Evolutionary conservation across 2,888 invertebrate species (phyloP).

Genomic region (Himalopsyche anomala): DNA sequence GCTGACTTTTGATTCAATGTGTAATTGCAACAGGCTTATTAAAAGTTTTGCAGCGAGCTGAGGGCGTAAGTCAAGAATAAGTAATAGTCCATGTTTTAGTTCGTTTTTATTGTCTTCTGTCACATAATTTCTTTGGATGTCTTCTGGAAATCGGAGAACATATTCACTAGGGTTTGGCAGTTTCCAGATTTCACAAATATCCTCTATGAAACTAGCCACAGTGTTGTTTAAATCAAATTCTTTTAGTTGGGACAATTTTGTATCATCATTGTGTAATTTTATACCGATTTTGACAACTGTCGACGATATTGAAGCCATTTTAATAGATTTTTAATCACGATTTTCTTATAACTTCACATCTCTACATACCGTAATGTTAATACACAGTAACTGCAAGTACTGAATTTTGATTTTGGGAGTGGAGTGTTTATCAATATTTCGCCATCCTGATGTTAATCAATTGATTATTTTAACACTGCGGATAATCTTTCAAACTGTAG

Average conservation of each 20-base stretch:
- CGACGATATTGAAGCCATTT: conserved; percentile 69
- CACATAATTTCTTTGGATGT: conserved; percentile 90
- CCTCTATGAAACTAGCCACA: conserved; percentile 88
- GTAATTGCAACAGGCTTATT: conserved; percentile 84
- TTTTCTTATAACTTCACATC: too few relatives aligned
- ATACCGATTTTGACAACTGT: conserved; percentile 95
- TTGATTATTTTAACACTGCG: too few relatives aligned
- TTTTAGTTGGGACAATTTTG: conserved; percentile 87
- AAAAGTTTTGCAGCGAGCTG: conserved; percentile 92
- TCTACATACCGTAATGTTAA: too few relatives aligned
- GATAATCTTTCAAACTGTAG: too few relatives aligned
- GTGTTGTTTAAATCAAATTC: conserved; percentile 95
- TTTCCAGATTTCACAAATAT: conserved; percentile 92
- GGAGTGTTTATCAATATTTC: not conserved
- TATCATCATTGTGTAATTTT: conserved; percentile 82
- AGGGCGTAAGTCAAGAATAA: conserved; percentile 90
- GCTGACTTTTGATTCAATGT: conserved; percentile 82
- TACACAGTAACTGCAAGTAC: too few relatives aligned
- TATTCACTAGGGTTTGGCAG: conserved; percentile 90
- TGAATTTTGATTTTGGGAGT: not conserved
- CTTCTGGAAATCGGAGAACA: conserved; percentile 93
- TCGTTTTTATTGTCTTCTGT: conserved; percentile 96
- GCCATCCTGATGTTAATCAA: too few relatives aligned
- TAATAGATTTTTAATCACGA: not conserved
- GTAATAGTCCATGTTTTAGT: conserved; percentile 95